Evolutionary conservation across 2,888 invertebrate species (phyloP).

Genomic region (Amblyjoppa proteus): DNA sequence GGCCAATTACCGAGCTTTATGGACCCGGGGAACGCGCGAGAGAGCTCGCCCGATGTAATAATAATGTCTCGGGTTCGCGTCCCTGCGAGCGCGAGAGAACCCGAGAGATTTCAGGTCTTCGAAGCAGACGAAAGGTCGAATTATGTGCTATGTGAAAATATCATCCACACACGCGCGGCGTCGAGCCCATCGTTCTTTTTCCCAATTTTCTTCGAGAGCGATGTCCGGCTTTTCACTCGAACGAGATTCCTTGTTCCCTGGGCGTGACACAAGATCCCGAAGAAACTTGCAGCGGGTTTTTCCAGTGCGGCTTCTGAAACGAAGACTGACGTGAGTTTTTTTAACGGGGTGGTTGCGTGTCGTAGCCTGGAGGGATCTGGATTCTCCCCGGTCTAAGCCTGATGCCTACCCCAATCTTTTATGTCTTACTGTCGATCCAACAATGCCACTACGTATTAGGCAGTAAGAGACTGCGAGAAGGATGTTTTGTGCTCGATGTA

Average conservation of each 20-base stretch:
- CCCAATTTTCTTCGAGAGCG: slow-evolving; percentile 36
- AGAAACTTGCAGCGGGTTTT: slow-evolving; percentile 47
- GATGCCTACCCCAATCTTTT: slow-evolving; percentile 80
- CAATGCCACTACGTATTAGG: slow-evolving; percentile 77
- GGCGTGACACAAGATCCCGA: slow-evolving; percentile 47
- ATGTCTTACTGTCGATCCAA: slow-evolving; percentile 74
- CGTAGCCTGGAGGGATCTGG: slow-evolving; percentile 35
- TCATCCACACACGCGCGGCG: not conserved
- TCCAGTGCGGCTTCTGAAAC: not conserved
- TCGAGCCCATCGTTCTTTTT: slow-evolving; percentile 24
- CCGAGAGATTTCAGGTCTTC: slow-evolving; percentile 44
- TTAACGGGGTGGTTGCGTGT: not conserved
- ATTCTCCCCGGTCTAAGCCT: slow-evolving; percentile 48
- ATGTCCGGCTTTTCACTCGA: slow-evolving; percentile 59
- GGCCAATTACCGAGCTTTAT: slow-evolving; percentile 75
- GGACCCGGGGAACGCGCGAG: slow-evolving; percentile 67
- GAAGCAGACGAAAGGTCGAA: slow-evolving; percentile 48
- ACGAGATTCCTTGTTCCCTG: slow-evolving; percentile 46
- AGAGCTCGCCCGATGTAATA: slow-evolving; percentile 67
- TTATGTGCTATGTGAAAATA: slow-evolving; percentile 27
- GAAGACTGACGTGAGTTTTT: not conserved
- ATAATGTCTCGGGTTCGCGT: slow-evolving; percentile 65
- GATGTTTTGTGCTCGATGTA: slow-evolving; percentile 66
- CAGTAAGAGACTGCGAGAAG: slow-evolving; percentile 76
- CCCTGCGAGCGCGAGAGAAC: slow-evolving; percentile 48